These are phyloP conservation scores for Tenodera sinensis DNA, from an alignment of 2,888 invertebrate genomes.

Conservation along the genomic window DNA sequence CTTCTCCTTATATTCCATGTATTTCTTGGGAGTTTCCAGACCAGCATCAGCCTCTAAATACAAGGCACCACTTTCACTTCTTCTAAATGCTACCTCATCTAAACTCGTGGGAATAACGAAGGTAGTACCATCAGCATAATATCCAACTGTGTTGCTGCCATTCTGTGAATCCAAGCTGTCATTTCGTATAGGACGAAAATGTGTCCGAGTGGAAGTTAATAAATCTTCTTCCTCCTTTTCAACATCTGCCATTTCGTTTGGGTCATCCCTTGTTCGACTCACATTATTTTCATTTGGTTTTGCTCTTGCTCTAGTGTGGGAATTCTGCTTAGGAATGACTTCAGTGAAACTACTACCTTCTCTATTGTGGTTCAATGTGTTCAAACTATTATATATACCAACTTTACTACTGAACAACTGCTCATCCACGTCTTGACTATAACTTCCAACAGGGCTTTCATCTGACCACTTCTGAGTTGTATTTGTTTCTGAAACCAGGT, in stretches of 20 bases:
- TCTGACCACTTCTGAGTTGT: background rate
- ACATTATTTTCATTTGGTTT: background rate
- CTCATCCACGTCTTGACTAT: too few relatives aligned
- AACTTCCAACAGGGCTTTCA: background rate
- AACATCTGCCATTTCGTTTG: background rate
- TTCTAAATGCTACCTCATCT: slow-evolving; percentile 61
- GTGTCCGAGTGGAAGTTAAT: slow-evolving; percentile 72
- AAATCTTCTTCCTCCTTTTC: slow-evolving; percentile 59
- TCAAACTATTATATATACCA: slow-evolving; percentile 44
- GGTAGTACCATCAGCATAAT: slow-evolving; percentile 66
- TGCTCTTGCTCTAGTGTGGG: too few relatives aligned
- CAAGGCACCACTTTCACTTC: slow-evolving; percentile 62
- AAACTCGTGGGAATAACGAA: slow-evolving; percentile 62
- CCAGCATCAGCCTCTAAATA: slow-evolving; percentile 47
- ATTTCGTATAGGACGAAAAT: slow-evolving; percentile 77
- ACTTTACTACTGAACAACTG: background rate
- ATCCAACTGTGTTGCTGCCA: slow-evolving; percentile 44
- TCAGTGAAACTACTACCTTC: slow-evolving; percentile 60
- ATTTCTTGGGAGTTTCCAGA: slow-evolving; percentile 39
- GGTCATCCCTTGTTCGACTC: background rate
- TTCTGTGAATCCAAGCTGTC: slow-evolving; percentile 39
- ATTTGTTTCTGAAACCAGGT: too few relatives aligned
- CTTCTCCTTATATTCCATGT: slow-evolving; percentile 48
- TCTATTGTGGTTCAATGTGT: slow-evolving; percentile 59
- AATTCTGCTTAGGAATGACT: slow-evolving; percentile 47